A percentile compares a stretch with the other conserved stretches of the same genome.
Evolutionary conservation across 1,140 invertebrate species (phyloP).

Genomic region (Drosophila arawakana): DNA sequence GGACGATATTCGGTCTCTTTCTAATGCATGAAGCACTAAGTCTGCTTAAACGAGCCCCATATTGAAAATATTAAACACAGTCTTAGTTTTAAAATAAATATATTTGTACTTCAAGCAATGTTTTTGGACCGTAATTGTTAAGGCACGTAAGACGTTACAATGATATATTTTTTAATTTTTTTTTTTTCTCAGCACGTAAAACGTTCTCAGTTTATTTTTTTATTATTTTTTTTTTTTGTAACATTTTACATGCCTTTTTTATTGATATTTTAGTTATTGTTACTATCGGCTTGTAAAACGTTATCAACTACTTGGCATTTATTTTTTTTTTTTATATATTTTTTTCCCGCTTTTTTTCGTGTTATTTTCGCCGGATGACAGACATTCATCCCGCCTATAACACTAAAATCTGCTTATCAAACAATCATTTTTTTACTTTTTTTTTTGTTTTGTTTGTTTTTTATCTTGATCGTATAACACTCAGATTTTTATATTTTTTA

Average conservation of each 20-base stretch:
- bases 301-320: slow-evolving; percentile 23
- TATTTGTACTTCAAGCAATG: slow-evolving; percentile 5
- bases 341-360: slow-evolving; percentile 28
- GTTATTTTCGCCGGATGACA: slow-evolving; percentile 40
- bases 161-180: not conserved
- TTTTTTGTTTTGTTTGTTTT: slow-evolving; percentile 23
- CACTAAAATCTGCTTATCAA: slow-evolving; percentile 26
- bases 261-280: slow-evolving; percentile 2
- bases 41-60: not conserved
- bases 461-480: slow-evolving; percentile 29
- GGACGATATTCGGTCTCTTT: slow-evolving; percentile 4
- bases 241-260: slow-evolving; percentile 66
- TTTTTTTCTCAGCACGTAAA: slow-evolving; percentile 30
- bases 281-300: slow-evolving; percentile 56
- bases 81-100: not conserved
- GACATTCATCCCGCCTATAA: slow-evolving; percentile 27
- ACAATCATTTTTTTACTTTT: slow-evolving; percentile 28
- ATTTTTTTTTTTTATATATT: slow-evolving; percentile 7
- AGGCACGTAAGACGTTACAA: slow-evolving; percentile 74
- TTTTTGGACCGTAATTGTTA: slow-evolving; percentile 36
- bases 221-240: slow-evolving; percentile 33
- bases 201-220: slow-evolving; percentile 15
- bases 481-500: slow-evolving; percentile 20
- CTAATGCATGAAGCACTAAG: not conserved
- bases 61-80: slow-evolving; percentile 5